Conservation (phyloP, 2,888 invertebrate genomes). For the Miltochrista miniata region DNA sequence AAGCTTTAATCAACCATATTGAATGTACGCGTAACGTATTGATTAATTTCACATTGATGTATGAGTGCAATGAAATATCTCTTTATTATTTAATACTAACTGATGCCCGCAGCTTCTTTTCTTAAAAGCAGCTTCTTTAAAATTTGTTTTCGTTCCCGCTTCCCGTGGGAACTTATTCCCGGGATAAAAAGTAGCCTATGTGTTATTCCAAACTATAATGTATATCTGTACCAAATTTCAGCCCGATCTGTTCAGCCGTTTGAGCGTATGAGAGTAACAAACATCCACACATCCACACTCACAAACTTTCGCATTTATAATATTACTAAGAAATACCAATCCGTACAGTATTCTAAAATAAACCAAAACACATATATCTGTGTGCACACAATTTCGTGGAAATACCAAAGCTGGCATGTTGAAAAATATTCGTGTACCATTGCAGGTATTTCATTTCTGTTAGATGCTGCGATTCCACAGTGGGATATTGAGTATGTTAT, state of each 20-base stretch:
- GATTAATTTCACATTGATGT: neutral
- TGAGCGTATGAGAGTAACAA: too few species aligned
- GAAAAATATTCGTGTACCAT: slow-evolving; percentile 29
- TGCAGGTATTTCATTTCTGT: slow-evolving; percentile 47
- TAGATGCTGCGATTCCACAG: slow-evolving; percentile 27
- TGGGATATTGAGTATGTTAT: slow-evolving; percentile 54
- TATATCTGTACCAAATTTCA: slow-evolving; percentile 5
- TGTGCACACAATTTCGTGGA: slow-evolving; percentile 19
- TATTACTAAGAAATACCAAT: too few species aligned
- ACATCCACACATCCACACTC: too few species aligned
- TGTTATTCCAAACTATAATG: too few species aligned
- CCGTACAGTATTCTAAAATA: slow-evolving; percentile 19
- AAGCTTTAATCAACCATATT: neutral
- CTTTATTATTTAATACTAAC: slow-evolving; percentile 10
- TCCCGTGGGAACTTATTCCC: too few species aligned
- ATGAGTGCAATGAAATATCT: neutral
- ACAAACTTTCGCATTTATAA: too few species aligned
- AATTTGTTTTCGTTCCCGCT: too few species aligned
- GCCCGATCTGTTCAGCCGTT: too few species aligned
- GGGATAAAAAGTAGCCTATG: too few species aligned
- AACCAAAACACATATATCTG: slow-evolving; percentile 1
- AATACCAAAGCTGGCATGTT: slow-evolving; percentile 28
- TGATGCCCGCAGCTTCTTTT: too few species aligned
- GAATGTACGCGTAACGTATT: neutral
- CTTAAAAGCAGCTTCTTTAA: too few species aligned